Evolutionary conservation across 2,113 vertebrate genomes (phyloP).

Genomic region (Azemiops feae): DNA sequence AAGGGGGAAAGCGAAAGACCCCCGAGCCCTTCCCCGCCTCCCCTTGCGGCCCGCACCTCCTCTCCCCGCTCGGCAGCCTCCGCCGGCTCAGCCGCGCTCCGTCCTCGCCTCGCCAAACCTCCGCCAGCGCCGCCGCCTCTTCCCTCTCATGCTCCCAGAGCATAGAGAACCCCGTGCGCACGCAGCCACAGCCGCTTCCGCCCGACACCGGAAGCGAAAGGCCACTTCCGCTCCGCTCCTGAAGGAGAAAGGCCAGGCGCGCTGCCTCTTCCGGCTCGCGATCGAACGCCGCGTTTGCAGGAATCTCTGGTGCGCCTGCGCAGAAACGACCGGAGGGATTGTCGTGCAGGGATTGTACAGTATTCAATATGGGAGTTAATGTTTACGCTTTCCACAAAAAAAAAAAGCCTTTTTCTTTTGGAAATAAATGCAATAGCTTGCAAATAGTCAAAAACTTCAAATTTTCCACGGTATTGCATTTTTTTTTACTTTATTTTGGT

Average conservation of each 20-base stretch:
- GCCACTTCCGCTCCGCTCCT: not conserved
- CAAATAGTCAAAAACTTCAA: not conserved
- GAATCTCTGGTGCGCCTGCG: not conserved
- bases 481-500: not conserved
- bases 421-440: not conserved
- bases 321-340: not conserved
- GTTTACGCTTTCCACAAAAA: not conserved
- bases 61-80: not conserved
- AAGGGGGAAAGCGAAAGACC: not conserved
- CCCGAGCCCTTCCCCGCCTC: not conserved
- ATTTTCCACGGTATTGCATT: not conserved
- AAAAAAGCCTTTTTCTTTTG: not conserved
- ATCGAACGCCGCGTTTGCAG: not conserved
- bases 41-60: rapidly evolving
- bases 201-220: not conserved
- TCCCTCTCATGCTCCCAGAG: not conserved
- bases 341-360: not conserved
- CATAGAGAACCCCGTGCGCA: not conserved
- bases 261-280: not conserved
- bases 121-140: not conserved
- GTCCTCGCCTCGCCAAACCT: not conserved
- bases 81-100: not conserved
- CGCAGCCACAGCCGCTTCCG: not conserved
- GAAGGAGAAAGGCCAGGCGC: not conserved
- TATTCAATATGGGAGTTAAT: not conserved